A percentile compares a stretch with the other conserved stretches of the same genome.
These are phyloP conservation scores for Chelon labrosus DNA, from an alignment of 2,797 vertebrate species.

Conservation along the genomic window DNA sequence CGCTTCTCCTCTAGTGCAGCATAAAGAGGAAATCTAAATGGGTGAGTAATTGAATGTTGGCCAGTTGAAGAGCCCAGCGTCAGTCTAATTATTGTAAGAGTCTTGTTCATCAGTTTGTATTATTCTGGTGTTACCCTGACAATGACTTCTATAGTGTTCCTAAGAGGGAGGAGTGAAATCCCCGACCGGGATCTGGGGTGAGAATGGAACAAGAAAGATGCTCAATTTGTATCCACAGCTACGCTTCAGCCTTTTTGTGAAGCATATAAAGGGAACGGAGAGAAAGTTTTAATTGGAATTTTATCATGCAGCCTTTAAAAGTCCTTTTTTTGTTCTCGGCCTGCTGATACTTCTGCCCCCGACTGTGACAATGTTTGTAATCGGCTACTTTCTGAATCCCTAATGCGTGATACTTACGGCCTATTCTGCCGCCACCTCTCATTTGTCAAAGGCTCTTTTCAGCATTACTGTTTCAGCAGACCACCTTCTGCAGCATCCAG, in stretches of 20 bases:
- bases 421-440: background rate
- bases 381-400: conserved; percentile 39
- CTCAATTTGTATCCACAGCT: conserved; percentile 32
- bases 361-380: conserved; percentile 48
- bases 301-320: conserved; percentile 48
- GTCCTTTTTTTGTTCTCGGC: conserved; percentile 9
- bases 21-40: conserved; percentile 21
- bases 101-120: conserved; percentile 7
- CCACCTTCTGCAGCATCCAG: conserved; percentile 29
- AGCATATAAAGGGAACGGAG: conserved; percentile 24
- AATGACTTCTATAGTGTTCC: conserved; percentile 4
- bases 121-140: conserved; percentile 2
- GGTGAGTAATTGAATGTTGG: conserved; percentile 25
- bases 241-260: conserved; percentile 20
- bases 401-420: conserved; percentile 24
- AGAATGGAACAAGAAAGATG: background rate
- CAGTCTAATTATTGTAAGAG: background rate
- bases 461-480: conserved; percentile 13
- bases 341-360: conserved; percentile 8
- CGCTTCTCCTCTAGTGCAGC: conserved; percentile 26
- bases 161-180: background rate
- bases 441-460: conserved; percentile 27
- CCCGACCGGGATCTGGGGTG: background rate
- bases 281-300: conserved; percentile 57
- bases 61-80: background rate